Percentiles rank a stretch among this genome's conserved stretches.
Conservation (phyloP, 2,797 vertebrate genomes). For the Balearica regulorum region DNA sequence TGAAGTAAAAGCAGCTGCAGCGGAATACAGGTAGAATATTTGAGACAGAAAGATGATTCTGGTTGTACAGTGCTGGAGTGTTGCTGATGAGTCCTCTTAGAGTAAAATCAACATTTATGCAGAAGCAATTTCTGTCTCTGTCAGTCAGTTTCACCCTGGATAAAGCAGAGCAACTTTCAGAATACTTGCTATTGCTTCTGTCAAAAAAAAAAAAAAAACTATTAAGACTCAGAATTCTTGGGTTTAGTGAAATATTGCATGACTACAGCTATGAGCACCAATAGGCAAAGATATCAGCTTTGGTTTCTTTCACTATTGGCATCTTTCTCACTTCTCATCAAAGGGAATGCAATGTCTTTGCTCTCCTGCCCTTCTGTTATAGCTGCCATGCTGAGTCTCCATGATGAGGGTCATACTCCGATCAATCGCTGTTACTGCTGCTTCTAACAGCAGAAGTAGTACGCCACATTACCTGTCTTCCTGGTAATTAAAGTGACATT, state of each 20-base stretch:
- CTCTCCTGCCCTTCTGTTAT: not conserved
- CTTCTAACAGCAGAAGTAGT: not conserved
- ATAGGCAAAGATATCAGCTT: not conserved
- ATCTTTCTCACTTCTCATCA: not conserved
- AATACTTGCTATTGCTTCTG: not conserved
- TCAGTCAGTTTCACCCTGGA: not conserved
- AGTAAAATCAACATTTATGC: not conserved
- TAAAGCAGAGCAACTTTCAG: not conserved
- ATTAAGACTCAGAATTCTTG: not conserved
- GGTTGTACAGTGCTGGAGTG: not conserved
- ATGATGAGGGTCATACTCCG: not conserved
- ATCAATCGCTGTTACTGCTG: not conserved
- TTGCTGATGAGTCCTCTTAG: not conserved
- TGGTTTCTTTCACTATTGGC: not conserved
- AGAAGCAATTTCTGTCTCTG: constrained; percentile 1
- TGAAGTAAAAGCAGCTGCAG: not conserved
- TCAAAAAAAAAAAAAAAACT: not conserved
- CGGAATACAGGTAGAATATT: not conserved
- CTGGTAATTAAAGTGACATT: not conserved
- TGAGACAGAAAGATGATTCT: not conserved
- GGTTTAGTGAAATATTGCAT: not conserved
- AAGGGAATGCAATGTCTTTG: not conserved
- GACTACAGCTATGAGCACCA: not conserved
- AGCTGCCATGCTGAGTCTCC: not conserved
- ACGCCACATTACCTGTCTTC: not conserved